Evolutionary conservation across 2,888 invertebrate species (phyloP).

Genomic region (Doris montereyensis): DNA sequence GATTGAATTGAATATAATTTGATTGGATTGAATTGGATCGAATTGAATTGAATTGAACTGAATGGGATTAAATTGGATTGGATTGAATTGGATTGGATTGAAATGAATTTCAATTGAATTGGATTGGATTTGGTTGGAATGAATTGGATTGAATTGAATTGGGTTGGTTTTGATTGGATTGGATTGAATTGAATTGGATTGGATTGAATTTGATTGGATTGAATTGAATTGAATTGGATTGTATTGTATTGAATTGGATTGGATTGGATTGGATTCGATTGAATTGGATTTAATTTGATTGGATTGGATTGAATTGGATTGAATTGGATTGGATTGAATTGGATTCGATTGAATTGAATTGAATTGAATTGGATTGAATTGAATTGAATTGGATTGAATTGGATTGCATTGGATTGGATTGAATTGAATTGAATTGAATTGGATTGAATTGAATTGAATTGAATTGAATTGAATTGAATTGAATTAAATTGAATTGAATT

Average conservation of each 20-base stretch:
- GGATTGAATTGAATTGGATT: neutral
- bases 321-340: neutral
- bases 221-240: too few species aligned
- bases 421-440: neutral
- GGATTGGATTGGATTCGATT: neutral
- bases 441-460: neutral
- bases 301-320: neutral
- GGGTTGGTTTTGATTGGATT: neutral
- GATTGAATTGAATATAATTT: neutral
- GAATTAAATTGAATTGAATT: neutral
- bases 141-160: neutral
- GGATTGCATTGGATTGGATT: neutral
- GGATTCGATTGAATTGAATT: neutral
- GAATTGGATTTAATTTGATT: neutral
- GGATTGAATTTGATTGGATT: too few species aligned
- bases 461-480: neutral
- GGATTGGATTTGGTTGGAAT: neutral
- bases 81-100: constrained; percentile 45
- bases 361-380: neutral
- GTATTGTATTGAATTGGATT: neutral
- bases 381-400: neutral
- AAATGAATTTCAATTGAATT: constrained; percentile 43
- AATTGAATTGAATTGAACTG: neutral
- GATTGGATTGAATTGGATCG: neutral
- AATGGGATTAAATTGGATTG: neutral